Evolutionary conservation across 2,797 vertebrate genomes (phyloP).

Genomic region (Ispidina lecontei): DNA sequence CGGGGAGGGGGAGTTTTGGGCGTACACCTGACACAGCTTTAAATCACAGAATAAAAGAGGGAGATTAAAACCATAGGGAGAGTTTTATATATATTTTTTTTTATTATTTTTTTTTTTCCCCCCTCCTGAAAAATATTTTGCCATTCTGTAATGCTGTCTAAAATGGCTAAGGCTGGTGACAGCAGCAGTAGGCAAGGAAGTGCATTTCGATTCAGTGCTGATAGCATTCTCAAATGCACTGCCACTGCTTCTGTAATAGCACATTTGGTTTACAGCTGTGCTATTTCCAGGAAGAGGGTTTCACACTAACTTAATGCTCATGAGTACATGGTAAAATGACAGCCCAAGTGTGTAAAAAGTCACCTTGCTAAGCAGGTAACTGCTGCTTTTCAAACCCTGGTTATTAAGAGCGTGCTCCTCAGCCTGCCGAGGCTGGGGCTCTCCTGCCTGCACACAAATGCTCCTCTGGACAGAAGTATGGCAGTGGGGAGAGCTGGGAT

Average conservation of each 20-base stretch:
- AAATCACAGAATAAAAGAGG: slow-evolving; percentile 24
- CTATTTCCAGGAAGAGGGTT: background rate
- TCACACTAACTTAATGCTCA: background rate
- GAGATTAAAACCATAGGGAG: slow-evolving; percentile 32
- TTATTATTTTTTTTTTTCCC: background rate
- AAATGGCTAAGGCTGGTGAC: slow-evolving; percentile 9
- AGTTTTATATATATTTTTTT: background rate
- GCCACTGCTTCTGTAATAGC: background rate
- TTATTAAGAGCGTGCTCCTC: background rate
- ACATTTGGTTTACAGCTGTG: slow-evolving; percentile 23
- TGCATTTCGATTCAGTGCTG: background rate
- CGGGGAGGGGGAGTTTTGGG: background rate
- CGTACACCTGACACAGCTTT: slow-evolving; percentile 35
- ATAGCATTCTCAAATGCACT: background rate
- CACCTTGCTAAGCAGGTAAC: background rate
- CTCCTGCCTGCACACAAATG: background rate
- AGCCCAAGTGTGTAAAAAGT: slow-evolving; percentile 6
- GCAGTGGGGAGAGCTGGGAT: background rate
- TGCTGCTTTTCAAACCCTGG: background rate
- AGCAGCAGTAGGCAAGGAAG: slow-evolving; percentile 7
- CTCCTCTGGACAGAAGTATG: background rate
- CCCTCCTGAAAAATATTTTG: slow-evolving; percentile 23
- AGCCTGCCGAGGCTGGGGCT: background rate
- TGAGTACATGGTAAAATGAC: background rate
- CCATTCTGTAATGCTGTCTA: slow-evolving; percentile 22